Evolutionary conservation across 2,113 vertebrate genomes (phyloP), one percentile per base, ranked within the genome.

Genomic region (Haliaeetus leucogaster): DNA sequence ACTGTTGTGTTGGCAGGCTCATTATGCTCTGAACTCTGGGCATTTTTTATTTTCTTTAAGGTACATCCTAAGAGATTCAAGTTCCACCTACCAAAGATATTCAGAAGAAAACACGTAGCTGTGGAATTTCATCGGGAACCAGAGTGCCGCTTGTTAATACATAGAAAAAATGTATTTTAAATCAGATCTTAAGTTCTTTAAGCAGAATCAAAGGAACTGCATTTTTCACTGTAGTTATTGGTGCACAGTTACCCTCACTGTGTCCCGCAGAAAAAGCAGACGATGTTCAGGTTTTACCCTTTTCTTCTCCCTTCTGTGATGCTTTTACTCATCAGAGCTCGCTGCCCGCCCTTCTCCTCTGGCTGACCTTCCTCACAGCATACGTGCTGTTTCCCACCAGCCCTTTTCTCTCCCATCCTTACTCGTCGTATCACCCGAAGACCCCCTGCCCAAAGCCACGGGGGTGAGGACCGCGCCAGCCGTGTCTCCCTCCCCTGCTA

Each of bases 401-500:
- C 12, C n/a, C 14, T 53, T 53, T 83, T 71, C 58, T 72, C 23
- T 34, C 18, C 45, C 42, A 9, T 22, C 16, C 22, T n/a, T 16
- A 11, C 7, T 32, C 23, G 20, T 26, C 7, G 0, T 10, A 17
- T 15, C 29, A 29, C 32, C 56, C 4, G 4, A 45, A 63, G 32
- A 13, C 45, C 71, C 21, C 61, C 63, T 62, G 36, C 62, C 83
- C 63, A 85, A 97, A 96, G 81, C 82, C 66, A 70, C 61, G 32
- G 19, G 89, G 80, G 97, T 94, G 96, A 97, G 95, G 96, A 96
- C 96, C 85, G 92, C 58, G 92, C 97, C 95, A 97, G 95, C 92
- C 82, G 42, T 55, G 79, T 58, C 67, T 88, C 58, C 59, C n/a
- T 79, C 83, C 86, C 65, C 83, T 53, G 79, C 56, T 96, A 96